These are phyloP conservation scores for Aeoliscus strigatus DNA, from an alignment of 2,797 vertebrate genomes.

Conservation along the genomic window DNA sequence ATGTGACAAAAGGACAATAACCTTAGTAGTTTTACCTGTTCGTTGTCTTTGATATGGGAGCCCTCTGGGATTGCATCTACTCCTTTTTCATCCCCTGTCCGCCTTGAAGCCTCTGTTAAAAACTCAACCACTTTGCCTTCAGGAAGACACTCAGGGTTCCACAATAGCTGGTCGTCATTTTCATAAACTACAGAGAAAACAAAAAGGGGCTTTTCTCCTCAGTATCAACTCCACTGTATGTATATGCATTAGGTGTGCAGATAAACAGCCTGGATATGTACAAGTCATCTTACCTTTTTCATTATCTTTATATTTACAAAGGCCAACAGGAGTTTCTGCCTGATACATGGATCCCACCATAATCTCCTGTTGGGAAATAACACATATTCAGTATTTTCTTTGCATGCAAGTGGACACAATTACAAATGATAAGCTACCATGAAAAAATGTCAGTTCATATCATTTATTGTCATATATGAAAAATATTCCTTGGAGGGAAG, in stretches of 20 bases:
- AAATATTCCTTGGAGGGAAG: too few relatives aligned
- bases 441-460: too few relatives aligned
- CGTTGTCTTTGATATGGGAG: conserved; percentile 96
- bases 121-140: conserved; percentile 92
- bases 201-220: too few relatives aligned
- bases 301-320: conserved; percentile 91
- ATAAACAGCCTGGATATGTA: too few relatives aligned
- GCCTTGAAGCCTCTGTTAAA: conserved; percentile 86
- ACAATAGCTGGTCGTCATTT: conserved; percentile 95
- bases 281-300: conserved; percentile 86
- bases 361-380: conserved; percentile 82
- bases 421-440: too few relatives aligned
- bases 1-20: too few relatives aligned
- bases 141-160: conserved; percentile 90
- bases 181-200: conserved; percentile 83
- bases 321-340: conserved; percentile 90
- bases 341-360: conserved; percentile 99
- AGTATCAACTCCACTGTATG: too few relatives aligned
- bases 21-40: too few relatives aligned
- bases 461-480: too few relatives aligned
- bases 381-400: conserved; percentile 17
- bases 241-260: too few relatives aligned
- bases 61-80: conserved; percentile 91
- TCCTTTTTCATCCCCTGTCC: conserved; percentile 90
- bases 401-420: too few relatives aligned